These are phyloP conservation scores for Tribolium castaneum DNA, from an alignment of 1,140 invertebrate genomes.

Conservation along the genomic window DNA sequence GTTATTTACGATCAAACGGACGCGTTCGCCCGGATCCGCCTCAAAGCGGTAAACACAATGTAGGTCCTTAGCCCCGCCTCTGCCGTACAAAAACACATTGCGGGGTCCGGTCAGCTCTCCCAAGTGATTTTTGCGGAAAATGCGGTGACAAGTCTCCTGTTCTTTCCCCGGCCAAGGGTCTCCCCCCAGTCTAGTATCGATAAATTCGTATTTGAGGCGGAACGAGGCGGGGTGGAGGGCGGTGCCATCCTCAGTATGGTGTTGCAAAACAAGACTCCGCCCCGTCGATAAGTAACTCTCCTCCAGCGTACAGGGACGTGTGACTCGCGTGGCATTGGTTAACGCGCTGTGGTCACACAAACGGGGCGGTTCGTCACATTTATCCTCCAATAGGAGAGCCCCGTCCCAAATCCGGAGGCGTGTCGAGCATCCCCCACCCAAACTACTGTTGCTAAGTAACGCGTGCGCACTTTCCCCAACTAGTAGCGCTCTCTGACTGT, in stretches of 20 bases:
- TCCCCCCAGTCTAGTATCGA: slow-evolving; percentile 81
- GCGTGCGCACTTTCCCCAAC: slow-evolving; percentile 62
- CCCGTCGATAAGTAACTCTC: slow-evolving; percentile 84
- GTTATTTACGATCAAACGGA: slow-evolving; percentile 76
- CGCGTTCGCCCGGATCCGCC: slow-evolving; percentile 72
- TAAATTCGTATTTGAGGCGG: slow-evolving; percentile 83
- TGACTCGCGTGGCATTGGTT: slow-evolving; percentile 77
- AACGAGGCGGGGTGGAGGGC: slow-evolving; percentile 76
- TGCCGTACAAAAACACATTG: slow-evolving; percentile 81
- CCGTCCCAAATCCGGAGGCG: slow-evolving; percentile 73
- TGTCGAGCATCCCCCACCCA: slow-evolving; percentile 68
- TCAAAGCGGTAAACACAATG: slow-evolving; percentile 81
- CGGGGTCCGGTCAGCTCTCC: slow-evolving; percentile 76
- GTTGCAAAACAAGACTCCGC: slow-evolving; percentile 66
- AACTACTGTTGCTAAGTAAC: slow-evolving; percentile 55
- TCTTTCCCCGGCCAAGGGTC: slow-evolving; percentile 70
- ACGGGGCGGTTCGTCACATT: slow-evolving; percentile 79
- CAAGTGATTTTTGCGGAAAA: slow-evolving; percentile 69
- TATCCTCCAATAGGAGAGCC: slow-evolving; percentile 65
- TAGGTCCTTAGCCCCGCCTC: slow-evolving; percentile 79
- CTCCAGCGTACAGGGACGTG: slow-evolving; percentile 78
- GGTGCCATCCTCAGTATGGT: slow-evolving; percentile 72
- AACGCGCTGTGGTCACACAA: slow-evolving; percentile 85
- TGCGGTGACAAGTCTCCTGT: slow-evolving; percentile 65
- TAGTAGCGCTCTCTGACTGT: slow-evolving; percentile 77